Evolutionary conservation across 2,888 invertebrate species (phyloP).

Genomic region (Clepsis dumicolana): DNA sequence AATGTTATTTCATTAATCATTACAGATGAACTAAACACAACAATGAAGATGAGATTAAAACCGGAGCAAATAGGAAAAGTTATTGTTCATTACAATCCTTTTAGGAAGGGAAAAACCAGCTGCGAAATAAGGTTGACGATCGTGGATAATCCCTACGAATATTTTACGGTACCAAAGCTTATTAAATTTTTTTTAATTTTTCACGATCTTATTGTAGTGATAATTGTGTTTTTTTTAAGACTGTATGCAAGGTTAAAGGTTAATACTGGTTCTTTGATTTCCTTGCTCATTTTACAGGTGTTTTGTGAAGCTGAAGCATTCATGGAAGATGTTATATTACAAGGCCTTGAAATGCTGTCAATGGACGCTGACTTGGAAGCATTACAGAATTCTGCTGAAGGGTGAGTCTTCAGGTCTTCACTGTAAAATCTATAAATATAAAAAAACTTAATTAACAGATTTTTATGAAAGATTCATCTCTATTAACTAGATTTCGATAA

Average conservation of each 20-base stretch:
- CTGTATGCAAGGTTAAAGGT: background rate
- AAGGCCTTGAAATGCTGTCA: conserved; percentile 77
- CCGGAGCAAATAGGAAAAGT: conserved; percentile 64
- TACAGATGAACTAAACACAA: conserved; percentile 61
- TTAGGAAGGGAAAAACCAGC: conserved; percentile 65
- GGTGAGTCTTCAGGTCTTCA: conserved; percentile 49
- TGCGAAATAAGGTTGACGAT: conserved; percentile 73
- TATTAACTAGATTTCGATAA: too few species aligned
- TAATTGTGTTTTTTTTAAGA: background rate
- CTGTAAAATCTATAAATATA: background rate
- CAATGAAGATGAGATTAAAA: conserved; percentile 58
- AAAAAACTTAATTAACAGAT: background rate
- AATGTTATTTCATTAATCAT: conserved; percentile 47
- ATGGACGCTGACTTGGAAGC: conserved; percentile 73
- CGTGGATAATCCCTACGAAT: conserved; percentile 75
- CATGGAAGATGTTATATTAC: conserved; percentile 77
- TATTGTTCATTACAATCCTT: conserved; percentile 68
- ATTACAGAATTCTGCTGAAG: conserved; percentile 59
- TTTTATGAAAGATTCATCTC: too few species aligned
- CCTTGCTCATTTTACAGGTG: conserved; percentile 56
- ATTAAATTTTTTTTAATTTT: background rate
- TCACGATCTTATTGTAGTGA: background rate
- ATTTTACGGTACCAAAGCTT: conserved; percentile 63
- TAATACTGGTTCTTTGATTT: conserved; percentile 10
- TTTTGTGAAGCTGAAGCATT: conserved; percentile 79